These are phyloP conservation scores for Drosophila lacteicornis DNA, from an alignment of 1,140 invertebrate species.

Conservation along the genomic window DNA sequence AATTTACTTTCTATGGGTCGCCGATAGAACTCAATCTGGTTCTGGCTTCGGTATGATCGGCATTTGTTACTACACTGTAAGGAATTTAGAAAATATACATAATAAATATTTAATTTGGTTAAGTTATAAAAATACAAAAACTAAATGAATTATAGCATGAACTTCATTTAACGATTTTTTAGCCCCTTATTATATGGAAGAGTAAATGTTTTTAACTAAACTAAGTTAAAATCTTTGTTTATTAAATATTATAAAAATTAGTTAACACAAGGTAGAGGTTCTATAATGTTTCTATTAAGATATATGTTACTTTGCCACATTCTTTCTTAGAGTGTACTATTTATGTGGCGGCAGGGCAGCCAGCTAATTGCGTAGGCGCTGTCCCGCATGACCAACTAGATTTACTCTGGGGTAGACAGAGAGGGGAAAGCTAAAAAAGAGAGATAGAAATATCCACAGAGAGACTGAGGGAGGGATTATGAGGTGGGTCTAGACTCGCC, in stretches of 20 bases:
- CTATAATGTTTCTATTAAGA: neutral
- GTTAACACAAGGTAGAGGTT: neutral
- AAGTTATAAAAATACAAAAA: neutral
- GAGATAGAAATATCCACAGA: neutral
- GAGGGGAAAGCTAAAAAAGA: neutral
- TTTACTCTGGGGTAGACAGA: conserved; percentile 4
- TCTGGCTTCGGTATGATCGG: conserved; percentile 24
- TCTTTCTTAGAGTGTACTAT: conserved; percentile 21
- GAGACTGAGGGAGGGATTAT: neutral
- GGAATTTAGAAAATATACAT: neutral
- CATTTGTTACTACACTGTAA: conserved; percentile 2
- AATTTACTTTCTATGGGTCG: conserved; percentile 68
- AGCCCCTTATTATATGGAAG: neutral
- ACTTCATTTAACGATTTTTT: neutral
- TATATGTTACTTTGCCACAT: neutral
- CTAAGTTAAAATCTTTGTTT: no score
- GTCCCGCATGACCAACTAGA: conserved; percentile 69
- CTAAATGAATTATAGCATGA: neutral
- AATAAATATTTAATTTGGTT: no score
- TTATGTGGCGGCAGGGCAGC: conserved; percentile 50
- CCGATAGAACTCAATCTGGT: conserved; percentile 26
- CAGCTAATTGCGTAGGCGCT: conserved; percentile 75
- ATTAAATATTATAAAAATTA: neutral
- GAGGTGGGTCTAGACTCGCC: conserved; percentile 24
- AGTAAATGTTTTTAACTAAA: no score